Conservation (phyloP, 1,140 invertebrate genomes). For the Cyphomyrmex costatus region DNA sequence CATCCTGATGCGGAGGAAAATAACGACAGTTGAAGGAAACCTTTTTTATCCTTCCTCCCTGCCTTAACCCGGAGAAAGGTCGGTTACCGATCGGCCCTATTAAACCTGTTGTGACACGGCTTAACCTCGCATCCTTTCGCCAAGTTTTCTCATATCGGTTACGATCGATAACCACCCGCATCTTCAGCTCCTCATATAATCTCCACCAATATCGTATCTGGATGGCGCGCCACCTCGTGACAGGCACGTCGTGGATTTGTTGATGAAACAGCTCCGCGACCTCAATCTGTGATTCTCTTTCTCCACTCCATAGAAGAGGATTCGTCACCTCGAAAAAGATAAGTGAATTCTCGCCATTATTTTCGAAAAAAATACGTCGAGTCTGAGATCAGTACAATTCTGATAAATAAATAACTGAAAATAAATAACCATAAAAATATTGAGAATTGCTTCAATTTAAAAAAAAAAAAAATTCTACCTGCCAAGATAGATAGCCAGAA, state of each 20-base stretch:
- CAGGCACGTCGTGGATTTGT: conserved; percentile 77
- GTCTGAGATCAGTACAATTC: background rate
- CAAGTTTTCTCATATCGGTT: conserved; percentile 79
- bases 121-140: conserved; percentile 29
- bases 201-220: conserved; percentile 82
- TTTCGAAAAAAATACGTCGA: conserved; percentile 1
- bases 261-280: conserved; percentile 56
- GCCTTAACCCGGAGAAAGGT: background rate
- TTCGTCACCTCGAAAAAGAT: background rate
- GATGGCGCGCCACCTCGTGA: conserved; percentile 80
- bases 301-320: background rate
- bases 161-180: conserved; percentile 80
- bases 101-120: conserved; percentile 68
- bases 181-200: conserved; percentile 81
- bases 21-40: conserved; percentile 29
- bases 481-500: background rate
- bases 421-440: background rate
- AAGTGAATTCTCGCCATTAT: conserved; percentile 1
- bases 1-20: background rate
- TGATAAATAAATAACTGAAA: background rate
- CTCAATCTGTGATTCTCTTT: conserved; percentile 70
- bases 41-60: too few relatives aligned
- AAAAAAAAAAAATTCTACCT: background rate
- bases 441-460: background rate
- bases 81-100: conserved; percentile 72